A percentile compares a stretch with the other conserved stretches of the same genome.
phyloP scores from a whole-genome alignment of 2,113 vertebrate species.

The Scortum barcoo region DNA sequence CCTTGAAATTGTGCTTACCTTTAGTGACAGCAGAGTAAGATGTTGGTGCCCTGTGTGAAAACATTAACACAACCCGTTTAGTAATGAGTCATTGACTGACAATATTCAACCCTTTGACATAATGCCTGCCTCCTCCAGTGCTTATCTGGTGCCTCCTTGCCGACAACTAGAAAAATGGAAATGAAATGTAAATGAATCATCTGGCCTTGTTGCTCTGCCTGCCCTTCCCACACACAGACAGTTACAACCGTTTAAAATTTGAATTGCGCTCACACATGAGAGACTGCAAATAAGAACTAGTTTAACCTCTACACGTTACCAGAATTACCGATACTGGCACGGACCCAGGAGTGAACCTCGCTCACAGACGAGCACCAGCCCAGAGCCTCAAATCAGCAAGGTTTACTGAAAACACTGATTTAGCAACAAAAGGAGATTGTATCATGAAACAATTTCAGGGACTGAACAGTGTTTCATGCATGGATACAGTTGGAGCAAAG shows the following conservation, averaged over 20 bases:
- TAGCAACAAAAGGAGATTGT: background rate
- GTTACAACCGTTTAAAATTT: slow-evolving; percentile 22
- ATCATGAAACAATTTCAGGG: no score
- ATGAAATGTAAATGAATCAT: slow-evolving; percentile 25
- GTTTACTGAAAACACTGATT: slow-evolving; percentile 12
- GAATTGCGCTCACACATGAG: background rate
- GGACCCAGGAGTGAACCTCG: background rate
- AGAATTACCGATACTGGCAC: background rate
- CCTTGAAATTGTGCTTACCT: background rate
- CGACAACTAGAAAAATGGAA: slow-evolving; percentile 13
- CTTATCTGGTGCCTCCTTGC: background rate
- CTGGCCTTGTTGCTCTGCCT: background rate
- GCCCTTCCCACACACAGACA: background rate
- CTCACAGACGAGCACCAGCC: background rate
- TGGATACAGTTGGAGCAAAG: background rate
- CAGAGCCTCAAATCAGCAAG: background rate
- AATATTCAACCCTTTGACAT: slow-evolving; percentile 1
- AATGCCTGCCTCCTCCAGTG: no score
- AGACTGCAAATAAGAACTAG: background rate
- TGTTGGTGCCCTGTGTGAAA: background rate
- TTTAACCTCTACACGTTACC: background rate
- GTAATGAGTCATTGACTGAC: background rate
- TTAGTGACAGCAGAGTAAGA: background rate
- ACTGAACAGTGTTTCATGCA: background rate
- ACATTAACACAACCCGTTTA: background rate